Evolutionary conservation across 2,113 vertebrate species (phyloP), one percentile per base, ranked within the genome.

Genomic region (Sterna hirundo): DNA sequence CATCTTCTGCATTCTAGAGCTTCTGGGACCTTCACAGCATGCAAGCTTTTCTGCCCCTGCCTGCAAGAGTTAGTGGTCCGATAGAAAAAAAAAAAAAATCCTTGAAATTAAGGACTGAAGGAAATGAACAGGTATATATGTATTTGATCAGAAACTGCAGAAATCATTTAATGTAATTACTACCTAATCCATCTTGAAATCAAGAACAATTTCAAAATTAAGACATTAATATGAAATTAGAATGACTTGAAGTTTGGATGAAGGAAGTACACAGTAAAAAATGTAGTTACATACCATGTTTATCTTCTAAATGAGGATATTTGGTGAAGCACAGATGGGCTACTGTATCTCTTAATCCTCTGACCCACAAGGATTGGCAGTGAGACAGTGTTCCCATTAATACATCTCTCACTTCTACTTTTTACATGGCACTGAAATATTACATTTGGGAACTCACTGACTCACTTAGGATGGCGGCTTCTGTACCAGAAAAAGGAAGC

Each of bases 311-410:
- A 82, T 79, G 44, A 87, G 93, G 88, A 47, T 92, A 82, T 6
- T 85, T 44, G 70, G 70, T 82, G 83, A 92, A 92, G 75, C 57
- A 90, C 82, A 97, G 90, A 93, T 95, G 92, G 85, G 58, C 81
- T 85, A 87, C 70, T 79, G 32, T 83, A 71, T 83, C 92, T 93
- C 18, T 51, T 91, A 85, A 92, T 92, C 65, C 58, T 93, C 85
- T 90, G 90, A 92, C 94, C 94, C 88, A 64, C 60, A 91, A 90
- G 47, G 70, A 85, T 76, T 88, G 85, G 70, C 90, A 93, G 52
- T 55, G 74, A 95, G 77, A 86, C 90, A 93, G 79, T 7, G 17
- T 90, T 92, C 88, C 78, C 40, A 64, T 69, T 79, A 90, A 79
- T 64, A 55, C 26, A 75, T 83, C 76, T 88, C 66, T 78, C 72